Evolutionary conservation across 2,113 vertebrate species (phyloP).

Genomic region (Zosterops japonicus): DNA sequence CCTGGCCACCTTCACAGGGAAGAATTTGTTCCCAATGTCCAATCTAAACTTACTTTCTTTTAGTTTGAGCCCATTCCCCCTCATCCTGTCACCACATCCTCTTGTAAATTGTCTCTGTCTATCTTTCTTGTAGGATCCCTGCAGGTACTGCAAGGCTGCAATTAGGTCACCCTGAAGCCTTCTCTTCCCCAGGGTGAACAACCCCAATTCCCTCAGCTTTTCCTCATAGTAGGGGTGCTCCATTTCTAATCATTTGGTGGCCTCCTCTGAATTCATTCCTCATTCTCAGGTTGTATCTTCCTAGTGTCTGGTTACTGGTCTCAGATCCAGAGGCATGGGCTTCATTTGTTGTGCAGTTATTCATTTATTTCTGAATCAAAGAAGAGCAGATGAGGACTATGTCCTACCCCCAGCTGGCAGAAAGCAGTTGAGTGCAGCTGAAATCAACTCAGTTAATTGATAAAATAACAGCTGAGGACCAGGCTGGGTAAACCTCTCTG

Average conservation of each 20-base stretch:
- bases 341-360: background rate
- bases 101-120: background rate
- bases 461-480: background rate
- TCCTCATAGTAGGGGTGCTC: background rate
- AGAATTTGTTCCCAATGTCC: background rate
- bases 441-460: background rate
- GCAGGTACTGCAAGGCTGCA: background rate
- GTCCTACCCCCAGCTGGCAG: background rate
- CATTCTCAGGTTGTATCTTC: background rate
- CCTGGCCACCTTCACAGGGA: background rate
- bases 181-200: background rate
- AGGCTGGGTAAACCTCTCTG: background rate
- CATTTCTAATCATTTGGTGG: background rate
- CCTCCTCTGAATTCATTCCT: background rate
- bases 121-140: background rate
- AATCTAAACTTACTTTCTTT: background rate
- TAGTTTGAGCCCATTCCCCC: background rate
- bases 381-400: background rate
- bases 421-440: background rate
- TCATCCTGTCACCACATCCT: too few species aligned
- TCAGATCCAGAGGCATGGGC: background rate
- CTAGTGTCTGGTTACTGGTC: background rate
- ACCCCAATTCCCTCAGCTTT: background rate
- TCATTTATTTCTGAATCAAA: background rate
- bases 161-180: background rate